Conservation (phyloP, 1,140 invertebrate genomes). For the Panonychus citri region DNA sequence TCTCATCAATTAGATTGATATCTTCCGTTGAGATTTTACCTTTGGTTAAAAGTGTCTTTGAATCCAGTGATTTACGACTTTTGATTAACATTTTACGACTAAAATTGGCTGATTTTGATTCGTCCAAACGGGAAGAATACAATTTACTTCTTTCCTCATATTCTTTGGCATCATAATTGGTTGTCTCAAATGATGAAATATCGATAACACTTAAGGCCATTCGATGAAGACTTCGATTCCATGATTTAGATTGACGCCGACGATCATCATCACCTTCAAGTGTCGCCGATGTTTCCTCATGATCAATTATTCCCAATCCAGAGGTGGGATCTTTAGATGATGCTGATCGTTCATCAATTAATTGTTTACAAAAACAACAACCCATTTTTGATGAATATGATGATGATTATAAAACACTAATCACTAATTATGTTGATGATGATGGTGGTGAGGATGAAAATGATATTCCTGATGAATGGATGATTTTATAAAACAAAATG, state of each 20-base stretch:
- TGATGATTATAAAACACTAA: too few species aligned
- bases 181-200: background rate
- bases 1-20: background rate
- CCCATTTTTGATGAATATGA: background rate
- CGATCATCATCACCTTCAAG: background rate
- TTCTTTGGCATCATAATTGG: background rate
- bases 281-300: background rate
- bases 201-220: background rate
- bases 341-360: background rate
- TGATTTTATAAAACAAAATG: too few species aligned
- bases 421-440: too few species aligned
- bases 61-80: background rate
- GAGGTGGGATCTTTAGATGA: background rate
- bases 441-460: too few species aligned
- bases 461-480: too few species aligned
- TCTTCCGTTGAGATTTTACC: background rate
- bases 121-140: background rate
- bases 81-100: background rate
- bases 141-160: background rate
- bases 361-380: background rate
- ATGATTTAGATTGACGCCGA: background rate
- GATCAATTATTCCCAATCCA: background rate
- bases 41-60: background rate
- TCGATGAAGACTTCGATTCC: background rate
- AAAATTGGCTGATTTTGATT: background rate